Conservation (phyloP, 1,140 invertebrate genomes). For the Neodiprion pinetum region DNA sequence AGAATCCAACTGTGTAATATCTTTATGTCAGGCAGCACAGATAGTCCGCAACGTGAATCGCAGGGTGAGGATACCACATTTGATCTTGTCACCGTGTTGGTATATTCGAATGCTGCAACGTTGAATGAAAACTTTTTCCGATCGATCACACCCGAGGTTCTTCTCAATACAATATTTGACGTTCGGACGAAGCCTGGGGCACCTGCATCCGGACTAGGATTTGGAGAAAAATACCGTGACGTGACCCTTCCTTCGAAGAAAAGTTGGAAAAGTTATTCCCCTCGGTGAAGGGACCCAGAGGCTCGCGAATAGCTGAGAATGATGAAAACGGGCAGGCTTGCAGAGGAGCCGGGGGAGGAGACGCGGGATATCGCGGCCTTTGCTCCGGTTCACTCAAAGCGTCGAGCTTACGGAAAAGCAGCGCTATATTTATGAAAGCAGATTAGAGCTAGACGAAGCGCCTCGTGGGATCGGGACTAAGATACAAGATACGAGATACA, state of each 20-base stretch:
- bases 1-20: no score
- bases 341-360: not conserved
- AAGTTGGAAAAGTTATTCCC: slow-evolving; percentile 7
- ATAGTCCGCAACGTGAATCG: no score
- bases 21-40: no score
- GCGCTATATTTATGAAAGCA: slow-evolving; percentile 7
- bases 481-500: slow-evolving; percentile 7
- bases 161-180: not conserved
- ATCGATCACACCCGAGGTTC: not conserved
- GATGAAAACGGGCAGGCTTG: not conserved
- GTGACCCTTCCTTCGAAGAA: not conserved
- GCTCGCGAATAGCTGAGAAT: not conserved
- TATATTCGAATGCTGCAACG: no score
- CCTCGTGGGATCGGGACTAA: slow-evolving; percentile 4
- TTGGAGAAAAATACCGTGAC: not conserved
- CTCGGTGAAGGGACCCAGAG: not conserved
- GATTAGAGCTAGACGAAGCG: slow-evolving; percentile 6
- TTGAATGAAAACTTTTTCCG: not conserved
- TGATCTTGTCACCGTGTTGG: no score
- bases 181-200: not conserved
- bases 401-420: slow-evolving; percentile 5
- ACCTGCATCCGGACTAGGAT: not conserved
- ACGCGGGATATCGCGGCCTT: not conserved
- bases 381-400: slow-evolving; percentile 6
- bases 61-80: no score